Percentiles rank a stretch among this genome's conserved stretches.
These are phyloP conservation scores for Zingel zingel DNA, from an alignment of 2,113 vertebrate species.

Conservation along the genomic window DNA sequence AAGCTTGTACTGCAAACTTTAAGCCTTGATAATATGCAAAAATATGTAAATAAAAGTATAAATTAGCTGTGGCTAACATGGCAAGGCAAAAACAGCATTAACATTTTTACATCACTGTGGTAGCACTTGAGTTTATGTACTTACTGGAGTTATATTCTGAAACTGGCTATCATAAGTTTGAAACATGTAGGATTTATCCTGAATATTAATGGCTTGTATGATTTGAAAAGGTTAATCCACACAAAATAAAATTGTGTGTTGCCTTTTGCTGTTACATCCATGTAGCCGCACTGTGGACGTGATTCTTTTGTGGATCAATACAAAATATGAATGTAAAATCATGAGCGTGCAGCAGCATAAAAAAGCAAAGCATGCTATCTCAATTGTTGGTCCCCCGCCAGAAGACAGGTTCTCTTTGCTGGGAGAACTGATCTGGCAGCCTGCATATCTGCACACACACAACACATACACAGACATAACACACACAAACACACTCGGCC, in stretches of 20 bases:
- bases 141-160: not conserved
- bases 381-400: slow-evolving; percentile 17
- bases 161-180: not conserved
- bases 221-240: no score
- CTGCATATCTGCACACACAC: slow-evolving; percentile 14
- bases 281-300: not conserved
- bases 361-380: not conserved
- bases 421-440: slow-evolving; percentile 49
- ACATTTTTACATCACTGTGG: not conserved
- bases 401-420: slow-evolving; percentile 49
- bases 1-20: not conserved
- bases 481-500: slow-evolving; percentile 19
- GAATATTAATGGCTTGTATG: no score
- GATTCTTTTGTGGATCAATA: not conserved
- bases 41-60: no score
- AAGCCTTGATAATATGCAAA: no score
- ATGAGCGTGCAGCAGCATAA: not conserved
- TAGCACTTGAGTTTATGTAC: not conserved
- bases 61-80: not conserved
- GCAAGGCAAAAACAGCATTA: not conserved
- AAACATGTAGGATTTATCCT: no score
- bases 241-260: no score
- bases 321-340: not conserved
- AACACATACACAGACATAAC: slow-evolving; percentile 13
- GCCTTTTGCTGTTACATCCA: not conserved